Percentiles rank a stretch among this genome's conserved stretches.
Evolutionary conservation across 2,888 invertebrate species (phyloP).

Genomic region (Acanthococcus lagerstroemiae): DNA sequence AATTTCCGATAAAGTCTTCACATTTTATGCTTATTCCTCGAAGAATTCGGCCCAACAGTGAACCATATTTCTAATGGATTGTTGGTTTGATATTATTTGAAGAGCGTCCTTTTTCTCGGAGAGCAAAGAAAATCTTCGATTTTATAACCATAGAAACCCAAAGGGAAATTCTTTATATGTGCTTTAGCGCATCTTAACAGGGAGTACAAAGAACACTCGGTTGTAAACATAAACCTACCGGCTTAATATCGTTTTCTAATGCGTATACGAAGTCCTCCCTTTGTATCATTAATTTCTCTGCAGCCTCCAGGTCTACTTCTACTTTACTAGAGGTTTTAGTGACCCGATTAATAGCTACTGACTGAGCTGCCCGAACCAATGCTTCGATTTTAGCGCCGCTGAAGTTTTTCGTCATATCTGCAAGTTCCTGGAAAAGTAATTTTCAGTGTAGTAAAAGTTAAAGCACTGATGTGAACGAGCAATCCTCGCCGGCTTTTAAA

Average conservation of each 20-base stretch:
- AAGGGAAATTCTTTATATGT: not conserved
- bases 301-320: constrained; percentile 86
- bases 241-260: constrained; percentile 83
- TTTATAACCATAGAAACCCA: too few species aligned
- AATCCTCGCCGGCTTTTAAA: not conserved
- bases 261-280: constrained; percentile 81
- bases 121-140: too few species aligned
- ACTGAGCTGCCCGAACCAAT: constrained; percentile 85
- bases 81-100: too few species aligned
- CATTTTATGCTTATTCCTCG: too few species aligned
- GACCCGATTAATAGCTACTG: constrained; percentile 89
- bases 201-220: not conserved
- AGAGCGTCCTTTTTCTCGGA: too few species aligned
- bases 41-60: too few species aligned
- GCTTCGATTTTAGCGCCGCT: constrained; percentile 92
- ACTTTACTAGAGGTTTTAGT: constrained; percentile 83
- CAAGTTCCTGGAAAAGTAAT: constrained; percentile 54
- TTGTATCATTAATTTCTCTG: constrained; percentile 76
- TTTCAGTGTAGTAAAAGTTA: too few species aligned
- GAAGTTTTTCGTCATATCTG: constrained; percentile 80
- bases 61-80: too few species aligned
- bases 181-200: too few species aligned
- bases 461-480: not conserved
- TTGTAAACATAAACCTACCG: constrained; percentile 51
- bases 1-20: too few species aligned